Conservation (phyloP, 2,113 vertebrate genomes). For the Chionodraco myersi region DNA sequence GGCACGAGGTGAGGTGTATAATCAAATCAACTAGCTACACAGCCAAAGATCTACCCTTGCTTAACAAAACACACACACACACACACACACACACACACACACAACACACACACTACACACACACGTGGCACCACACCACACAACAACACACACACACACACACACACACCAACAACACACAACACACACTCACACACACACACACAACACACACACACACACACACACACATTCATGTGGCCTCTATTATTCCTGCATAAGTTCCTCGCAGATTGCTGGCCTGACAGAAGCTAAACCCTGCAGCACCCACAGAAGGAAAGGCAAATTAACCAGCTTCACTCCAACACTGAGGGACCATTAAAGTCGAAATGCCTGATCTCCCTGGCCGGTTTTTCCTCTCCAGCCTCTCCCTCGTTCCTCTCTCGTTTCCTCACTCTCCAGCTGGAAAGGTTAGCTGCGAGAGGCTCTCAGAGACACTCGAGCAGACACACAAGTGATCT, state of each 20-base stretch:
- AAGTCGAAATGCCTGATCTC: conserved; percentile 80
- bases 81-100: conserved; percentile 33
- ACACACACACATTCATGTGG: conserved; percentile 19
- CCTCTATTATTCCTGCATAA: conserved; percentile 60
- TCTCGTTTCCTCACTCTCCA: conserved; percentile 77
- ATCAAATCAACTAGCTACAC: conserved; percentile 27
- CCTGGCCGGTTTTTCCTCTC: conserved; percentile 73
- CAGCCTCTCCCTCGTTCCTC: conserved; percentile 75
- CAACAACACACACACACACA: conserved; percentile 34
- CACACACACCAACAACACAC: conserved; percentile 34
- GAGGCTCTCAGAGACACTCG: conserved; percentile 82
- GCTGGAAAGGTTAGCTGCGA: conserved; percentile 82
- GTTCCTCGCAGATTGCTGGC: conserved; percentile 45
- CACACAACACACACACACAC: conserved; percentile 34
- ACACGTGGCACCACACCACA: no score
- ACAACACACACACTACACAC: not conserved
- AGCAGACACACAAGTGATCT: conserved; percentile 84
- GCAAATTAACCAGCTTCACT: conserved; percentile 81
- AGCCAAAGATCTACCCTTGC: conserved; percentile 3
- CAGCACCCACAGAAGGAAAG: conserved; percentile 71
- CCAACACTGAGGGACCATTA: conserved; percentile 79
- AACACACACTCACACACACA: conserved; percentile 32
- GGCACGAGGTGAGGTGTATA: conserved; percentile 1
- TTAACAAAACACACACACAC: conserved; percentile 29
- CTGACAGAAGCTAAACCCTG: conserved; percentile 73